A percentile compares a stretch with the other conserved stretches of the same genome.
Conservation (phyloP, 2,888 invertebrate species). For the Pocota personata region DNA sequence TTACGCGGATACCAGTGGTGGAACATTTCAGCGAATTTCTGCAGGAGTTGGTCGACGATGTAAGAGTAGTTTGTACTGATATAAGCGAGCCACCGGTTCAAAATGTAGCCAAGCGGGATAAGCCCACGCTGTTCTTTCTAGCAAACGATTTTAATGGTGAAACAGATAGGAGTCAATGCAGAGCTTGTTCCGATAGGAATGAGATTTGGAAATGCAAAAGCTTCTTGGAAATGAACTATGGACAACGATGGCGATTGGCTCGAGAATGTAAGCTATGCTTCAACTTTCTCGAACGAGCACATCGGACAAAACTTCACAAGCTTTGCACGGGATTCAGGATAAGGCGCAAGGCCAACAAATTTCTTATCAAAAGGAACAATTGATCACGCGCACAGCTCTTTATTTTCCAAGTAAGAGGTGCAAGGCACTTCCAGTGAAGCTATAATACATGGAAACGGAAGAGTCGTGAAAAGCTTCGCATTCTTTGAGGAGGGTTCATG, state of each 20-base stretch:
- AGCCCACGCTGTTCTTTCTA: neutral
- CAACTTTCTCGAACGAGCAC: no score
- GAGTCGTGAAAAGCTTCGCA: no score
- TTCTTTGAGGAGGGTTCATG: slow-evolving; percentile 56
- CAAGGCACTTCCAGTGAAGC: slow-evolving; percentile 30
- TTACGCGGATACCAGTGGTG: no score
- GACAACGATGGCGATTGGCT: no score
- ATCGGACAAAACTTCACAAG: neutral
- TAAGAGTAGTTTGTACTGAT: slow-evolving; percentile 7
- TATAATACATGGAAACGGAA: no score
- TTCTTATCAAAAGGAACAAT: neutral
- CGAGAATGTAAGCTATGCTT: no score
- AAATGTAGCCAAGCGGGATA: neutral
- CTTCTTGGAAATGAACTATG: no score
- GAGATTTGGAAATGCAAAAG: neutral
- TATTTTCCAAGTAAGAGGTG: slow-evolving; percentile 26
- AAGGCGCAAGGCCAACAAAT: neutral
- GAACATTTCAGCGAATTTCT: slow-evolving; percentile 52
- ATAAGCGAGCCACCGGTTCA: neutral
- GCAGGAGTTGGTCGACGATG: slow-evolving; percentile 9
- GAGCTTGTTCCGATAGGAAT: neutral
- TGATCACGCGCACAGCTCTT: neutral
- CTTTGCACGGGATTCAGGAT: neutral
- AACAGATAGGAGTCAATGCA: neutral
- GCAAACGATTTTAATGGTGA: neutral